Percentiles rank a stretch among this genome's conserved stretches.
phyloP scores from a whole-genome alignment of 2,113 vertebrate genomes.

The Anoura caudifer region DNA sequence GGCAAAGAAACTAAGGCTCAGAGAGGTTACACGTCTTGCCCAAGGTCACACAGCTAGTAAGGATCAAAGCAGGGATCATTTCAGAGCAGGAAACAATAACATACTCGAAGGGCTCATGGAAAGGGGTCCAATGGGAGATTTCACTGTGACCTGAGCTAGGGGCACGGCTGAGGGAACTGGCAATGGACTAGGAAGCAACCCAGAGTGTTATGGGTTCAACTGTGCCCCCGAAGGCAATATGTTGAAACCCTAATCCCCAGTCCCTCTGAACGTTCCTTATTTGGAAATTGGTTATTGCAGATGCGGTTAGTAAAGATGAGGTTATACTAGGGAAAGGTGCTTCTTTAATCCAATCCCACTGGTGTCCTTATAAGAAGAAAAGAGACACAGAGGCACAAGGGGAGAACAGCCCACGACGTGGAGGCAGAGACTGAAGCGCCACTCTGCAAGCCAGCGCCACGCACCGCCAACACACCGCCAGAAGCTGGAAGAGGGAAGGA shows the following conservation, averaged over 20 bases:
- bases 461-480: fast-evolving
- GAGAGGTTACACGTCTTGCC: not conserved
- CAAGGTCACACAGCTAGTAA: not conserved
- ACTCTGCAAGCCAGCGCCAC: fast-evolving
- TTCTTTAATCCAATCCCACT: not conserved
- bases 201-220: not conserved
- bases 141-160: too few species aligned
- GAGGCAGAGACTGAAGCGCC: not conserved
- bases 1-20: not conserved
- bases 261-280: not conserved
- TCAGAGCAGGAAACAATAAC: not conserved
- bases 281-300: not conserved
- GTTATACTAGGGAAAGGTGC: not conserved
- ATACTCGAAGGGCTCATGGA: not conserved
- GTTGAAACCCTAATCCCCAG: not conserved
- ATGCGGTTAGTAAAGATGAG: not conserved
- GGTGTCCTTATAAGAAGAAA: not conserved
- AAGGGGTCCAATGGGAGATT: not conserved
- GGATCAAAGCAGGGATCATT: not conserved
- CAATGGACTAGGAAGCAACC: not conserved
- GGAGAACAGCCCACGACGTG: fast-evolving
- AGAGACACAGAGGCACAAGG: not conserved
- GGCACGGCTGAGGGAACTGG: not conserved
- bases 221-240: not conserved
- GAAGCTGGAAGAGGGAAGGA: not conserved